Evolutionary conservation across 2,888 invertebrate genomes (phyloP), one percentile per base, ranked within the genome.

Genomic region (Rambutsinella grinnellia): DNA sequence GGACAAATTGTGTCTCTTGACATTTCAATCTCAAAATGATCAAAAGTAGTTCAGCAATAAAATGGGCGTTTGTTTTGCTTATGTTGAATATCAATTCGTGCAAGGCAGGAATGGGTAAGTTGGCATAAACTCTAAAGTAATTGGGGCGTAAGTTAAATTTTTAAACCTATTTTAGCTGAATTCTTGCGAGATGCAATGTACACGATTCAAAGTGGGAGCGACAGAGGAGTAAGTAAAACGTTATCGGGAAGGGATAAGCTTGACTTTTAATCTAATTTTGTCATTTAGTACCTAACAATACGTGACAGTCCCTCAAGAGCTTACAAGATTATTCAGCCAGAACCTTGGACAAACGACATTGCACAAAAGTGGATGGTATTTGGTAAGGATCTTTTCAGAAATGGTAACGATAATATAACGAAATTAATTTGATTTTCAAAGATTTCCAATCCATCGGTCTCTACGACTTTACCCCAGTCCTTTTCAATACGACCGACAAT

Each of bases 401-500:
- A 26, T 53, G 21, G n/a, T 24, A 26, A 26, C n/a, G 3, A 24
- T 15, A 15, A n/a, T n/a, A n/a, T n/a, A n/a, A n/a, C n/a, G n/a
- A n/a, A n/a, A n/a, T n/a, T n/a, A n/a, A n/a, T 63, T 36, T 72
- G 2, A 26, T 3, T 24, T n/a, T 19, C 17, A 0, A 21, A 79
- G 79, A 79, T 61, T 78, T 67, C 19, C 75, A 79, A 23, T 77
- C 74, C 2, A 15, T 79, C 0, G 77, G 77, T 23, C 57, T 47
- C 6, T 79, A 79, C 26, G 77, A 79, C 21, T 77, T 79, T 36
- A 78, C 77, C 6, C 77, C 79, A 49, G 61, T 79, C 19, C 17
- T 71, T 1, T 57, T 74, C 28, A 79, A 79, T 46, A 75, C 77
- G 1, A 61, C 79, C 0, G 69, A 61, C 3, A 79, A 79, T 26